Conservation (phyloP, 2,113 vertebrate genomes). For the Lycaon pictus region DNA sequence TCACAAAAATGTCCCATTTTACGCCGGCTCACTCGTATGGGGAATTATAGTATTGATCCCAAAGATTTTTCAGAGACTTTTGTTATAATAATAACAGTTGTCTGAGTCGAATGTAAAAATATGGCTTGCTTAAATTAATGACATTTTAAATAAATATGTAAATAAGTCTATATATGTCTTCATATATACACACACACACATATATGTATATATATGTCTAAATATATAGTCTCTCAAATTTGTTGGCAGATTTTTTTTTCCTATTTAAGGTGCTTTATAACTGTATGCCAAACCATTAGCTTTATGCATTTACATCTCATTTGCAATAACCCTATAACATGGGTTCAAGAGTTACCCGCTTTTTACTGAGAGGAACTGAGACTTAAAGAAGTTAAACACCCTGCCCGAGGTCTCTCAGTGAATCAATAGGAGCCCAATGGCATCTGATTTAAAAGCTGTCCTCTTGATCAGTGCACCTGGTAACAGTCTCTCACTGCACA, state of each 20-base stretch:
- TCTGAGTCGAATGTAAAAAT: constrained; percentile 26
- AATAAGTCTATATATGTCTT: background rate
- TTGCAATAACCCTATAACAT: constrained; percentile 2
- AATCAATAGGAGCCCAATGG: background rate
- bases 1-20: constrained; percentile 31
- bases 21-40: background rate
- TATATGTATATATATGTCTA: background rate
- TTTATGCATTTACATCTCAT: constrained; percentile 30
- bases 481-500: constrained; percentile 8
- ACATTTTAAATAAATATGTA: background rate
- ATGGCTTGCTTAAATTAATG: background rate
- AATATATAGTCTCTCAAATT: background rate
- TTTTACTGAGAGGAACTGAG: background rate
- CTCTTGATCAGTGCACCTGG: background rate
- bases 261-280: background rate
- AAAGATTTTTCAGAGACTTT: background rate
- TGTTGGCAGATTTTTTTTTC: background rate
- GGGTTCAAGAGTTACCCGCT: background rate
- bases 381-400: background rate
- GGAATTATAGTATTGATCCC: background rate
- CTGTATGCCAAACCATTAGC: background rate
- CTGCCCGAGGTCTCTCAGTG: background rate
- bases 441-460: background rate
- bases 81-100: background rate
- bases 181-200: background rate